Percentiles rank a stretch among this genome's conserved stretches.
Conservation (phyloP, 2,888 invertebrate genomes). For the Cryptosula pallasiana region DNA sequence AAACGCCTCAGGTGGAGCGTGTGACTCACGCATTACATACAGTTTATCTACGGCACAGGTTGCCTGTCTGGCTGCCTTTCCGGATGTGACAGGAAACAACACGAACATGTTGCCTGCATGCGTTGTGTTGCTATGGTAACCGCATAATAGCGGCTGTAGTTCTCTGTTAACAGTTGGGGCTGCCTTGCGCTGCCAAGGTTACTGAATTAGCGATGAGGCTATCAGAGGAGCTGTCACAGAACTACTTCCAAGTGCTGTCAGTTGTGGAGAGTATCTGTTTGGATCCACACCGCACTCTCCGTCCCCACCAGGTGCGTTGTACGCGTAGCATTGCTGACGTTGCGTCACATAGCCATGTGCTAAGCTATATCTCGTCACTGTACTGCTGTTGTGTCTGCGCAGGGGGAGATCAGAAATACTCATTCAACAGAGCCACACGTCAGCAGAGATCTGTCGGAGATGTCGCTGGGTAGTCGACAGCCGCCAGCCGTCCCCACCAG, state of each 20-base stretch:
- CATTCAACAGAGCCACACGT: not conserved
- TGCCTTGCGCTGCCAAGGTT: not conserved
- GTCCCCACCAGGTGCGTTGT: not conserved
- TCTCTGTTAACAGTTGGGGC: too few relatives aligned
- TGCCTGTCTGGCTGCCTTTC: too few relatives aligned
- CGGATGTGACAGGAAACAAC: too few relatives aligned
- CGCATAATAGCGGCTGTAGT: too few relatives aligned
- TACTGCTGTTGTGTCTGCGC: not conserved
- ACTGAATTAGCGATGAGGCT: conserved; percentile 50
- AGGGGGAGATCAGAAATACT: not conserved
- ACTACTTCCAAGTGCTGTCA: conserved; percentile 43
- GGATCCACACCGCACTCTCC: not conserved
- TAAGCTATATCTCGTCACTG: not conserved
- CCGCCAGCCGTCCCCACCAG: conserved; percentile 3
- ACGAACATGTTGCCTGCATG: too few relatives aligned
- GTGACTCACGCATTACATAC: too few relatives aligned
- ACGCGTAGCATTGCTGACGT: not conserved
- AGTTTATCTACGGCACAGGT: too few relatives aligned
- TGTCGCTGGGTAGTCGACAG: not conserved
- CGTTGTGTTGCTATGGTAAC: too few relatives aligned
- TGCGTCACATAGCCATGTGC: not conserved
- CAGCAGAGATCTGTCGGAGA: not conserved
- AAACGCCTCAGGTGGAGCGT: too few relatives aligned
- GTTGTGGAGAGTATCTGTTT: conserved; percentile 36
- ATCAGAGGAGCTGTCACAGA: conserved; percentile 48